Base-by-base conservation (phyloP, 2,113 vertebrate species). In the Actenoides lindsayi region DNA sequence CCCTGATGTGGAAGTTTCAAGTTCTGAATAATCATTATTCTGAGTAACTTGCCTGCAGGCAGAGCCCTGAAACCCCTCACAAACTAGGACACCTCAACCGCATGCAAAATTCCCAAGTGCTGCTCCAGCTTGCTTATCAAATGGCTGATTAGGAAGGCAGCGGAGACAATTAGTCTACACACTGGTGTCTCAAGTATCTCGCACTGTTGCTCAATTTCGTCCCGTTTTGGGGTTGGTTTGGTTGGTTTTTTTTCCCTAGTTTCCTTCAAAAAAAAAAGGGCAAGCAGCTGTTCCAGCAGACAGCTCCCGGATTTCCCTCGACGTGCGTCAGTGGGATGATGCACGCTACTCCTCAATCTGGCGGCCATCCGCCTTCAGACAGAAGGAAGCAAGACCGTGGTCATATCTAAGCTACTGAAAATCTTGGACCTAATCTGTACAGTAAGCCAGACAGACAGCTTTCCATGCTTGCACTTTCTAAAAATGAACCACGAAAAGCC, bases 241-340 rank as follows among this genome's bases (percentile, higher is more conserved):
- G 18, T 20, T 59, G 46, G 5, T 41, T 41, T 70, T 83, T 70
- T 62, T n/a, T 13, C 14, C 7, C n/a, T 65, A 17, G 33, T 88
- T 89, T 90, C 65, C 70, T 90, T 84, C 13, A 76, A 50, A 92
- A 93, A 53, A 92, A 93, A 53, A 54, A 42, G 50, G 54, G 27
- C 31, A 46, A 90, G 73, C 91, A 96, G 93, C 93, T 96, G 96
- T 95, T 96, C 59, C 95, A 95, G 95, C 93, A 92, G 93, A 95
- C 96, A 87, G 94, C 93, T 96, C 96, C 94, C 50, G 93, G 96
- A 95, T 96, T 96, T 96, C 96, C 96, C 96, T 96, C 46, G 18
- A 92, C 92, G 92, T 93, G 95, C 91, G 94, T 96, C 94, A 95
- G 76, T 5, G 56, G 51, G 59, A 50, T 91, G 92, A 96, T 94